phyloP scores from a whole-genome alignment of 1,140 invertebrate genomes.

The Ostrea edulis region DNA sequence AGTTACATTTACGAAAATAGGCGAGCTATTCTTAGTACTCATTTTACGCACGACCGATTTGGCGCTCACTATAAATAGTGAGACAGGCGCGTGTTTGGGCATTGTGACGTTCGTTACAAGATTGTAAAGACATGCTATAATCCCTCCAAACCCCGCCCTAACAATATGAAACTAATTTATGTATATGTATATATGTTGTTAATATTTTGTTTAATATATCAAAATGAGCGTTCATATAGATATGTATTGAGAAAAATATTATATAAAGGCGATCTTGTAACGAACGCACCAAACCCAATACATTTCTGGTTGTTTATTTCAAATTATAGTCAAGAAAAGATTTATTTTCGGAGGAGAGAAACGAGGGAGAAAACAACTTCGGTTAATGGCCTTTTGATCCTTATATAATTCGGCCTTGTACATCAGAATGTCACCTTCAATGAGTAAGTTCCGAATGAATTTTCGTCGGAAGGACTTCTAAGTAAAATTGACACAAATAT shows the following conservation, averaged over 20 bases:
- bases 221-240: background rate
- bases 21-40: background rate
- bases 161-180: background rate
- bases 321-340: conserved; percentile 34
- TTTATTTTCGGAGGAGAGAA: too few relatives aligned
- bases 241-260: background rate
- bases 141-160: background rate
- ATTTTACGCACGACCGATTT: background rate
- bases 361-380: too few relatives aligned
- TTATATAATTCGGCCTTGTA: too few relatives aligned
- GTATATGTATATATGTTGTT: background rate
- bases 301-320: conserved; percentile 29
- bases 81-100: background rate
- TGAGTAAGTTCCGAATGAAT: too few relatives aligned
- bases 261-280: conserved; percentile 42
- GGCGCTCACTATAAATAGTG: background rate
- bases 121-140: background rate
- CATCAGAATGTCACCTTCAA: too few relatives aligned
- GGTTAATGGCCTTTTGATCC: too few relatives aligned
- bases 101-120: too few relatives aligned
- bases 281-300: conserved; percentile 39
- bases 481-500: too few relatives aligned
- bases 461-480: too few relatives aligned
- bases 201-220: background rate
- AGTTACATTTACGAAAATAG: background rate